These are phyloP conservation scores for Agelastica alni DNA, from an alignment of 2,888 invertebrate species.

Conservation along the genomic window DNA sequence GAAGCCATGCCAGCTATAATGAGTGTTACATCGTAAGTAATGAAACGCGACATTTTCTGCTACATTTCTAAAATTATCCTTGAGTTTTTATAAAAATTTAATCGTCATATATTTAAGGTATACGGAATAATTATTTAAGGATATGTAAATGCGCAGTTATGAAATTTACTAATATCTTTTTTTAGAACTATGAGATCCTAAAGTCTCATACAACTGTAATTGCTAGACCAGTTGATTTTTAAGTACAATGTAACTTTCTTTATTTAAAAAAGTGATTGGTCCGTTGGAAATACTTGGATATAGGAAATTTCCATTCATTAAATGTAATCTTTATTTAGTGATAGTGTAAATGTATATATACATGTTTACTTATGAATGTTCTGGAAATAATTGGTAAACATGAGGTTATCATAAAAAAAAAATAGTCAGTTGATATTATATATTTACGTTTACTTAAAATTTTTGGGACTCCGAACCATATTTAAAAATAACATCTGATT, in stretches of 20 bases:
- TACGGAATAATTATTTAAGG: neutral
- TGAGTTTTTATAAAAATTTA: conserved; percentile 10
- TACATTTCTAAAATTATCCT: conserved; percentile 19
- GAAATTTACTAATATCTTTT: neutral
- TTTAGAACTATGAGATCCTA: neutral
- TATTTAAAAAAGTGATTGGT: neutral
- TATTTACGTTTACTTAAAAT: no score
- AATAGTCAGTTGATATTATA: no score
- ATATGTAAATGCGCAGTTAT: neutral
- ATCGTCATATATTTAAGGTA: neutral
- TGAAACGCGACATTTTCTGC: conserved; percentile 7
- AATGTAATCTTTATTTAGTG: no score
- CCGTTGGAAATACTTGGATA: neutral
- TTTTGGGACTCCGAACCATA: no score
- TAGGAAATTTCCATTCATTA: conserved; percentile 2
- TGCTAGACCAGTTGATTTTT: neutral
- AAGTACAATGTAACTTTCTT: neutral
- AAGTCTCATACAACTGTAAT: no score
- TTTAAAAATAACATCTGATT: no score
- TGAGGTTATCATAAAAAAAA: no score
- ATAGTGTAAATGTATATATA: neutral
- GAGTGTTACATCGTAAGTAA: conserved; percentile 54
- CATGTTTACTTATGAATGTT: no score
- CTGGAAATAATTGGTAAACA: neutral
- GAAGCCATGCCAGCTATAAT: conserved; percentile 57